Conservation (phyloP, 2,113 vertebrate genomes). For the Arothron firmamentum region DNA sequence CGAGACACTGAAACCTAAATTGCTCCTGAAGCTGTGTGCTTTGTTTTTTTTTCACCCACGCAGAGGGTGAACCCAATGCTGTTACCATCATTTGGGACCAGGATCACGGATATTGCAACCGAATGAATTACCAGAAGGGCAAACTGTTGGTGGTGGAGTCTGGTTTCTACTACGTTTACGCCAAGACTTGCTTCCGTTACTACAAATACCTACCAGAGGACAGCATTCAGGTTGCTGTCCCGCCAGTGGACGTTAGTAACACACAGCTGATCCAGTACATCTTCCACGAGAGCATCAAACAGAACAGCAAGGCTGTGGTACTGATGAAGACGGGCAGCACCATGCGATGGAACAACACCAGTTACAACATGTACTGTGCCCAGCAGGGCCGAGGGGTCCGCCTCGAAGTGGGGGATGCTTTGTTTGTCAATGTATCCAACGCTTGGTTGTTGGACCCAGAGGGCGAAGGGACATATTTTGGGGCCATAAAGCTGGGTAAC, state of each 20-base stretch:
- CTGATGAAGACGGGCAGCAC: slow-evolving; percentile 91
- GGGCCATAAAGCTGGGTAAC: slow-evolving; percentile 88
- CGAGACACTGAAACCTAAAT: neutral
- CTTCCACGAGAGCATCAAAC: slow-evolving; percentile 79
- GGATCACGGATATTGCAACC: slow-evolving; percentile 55
- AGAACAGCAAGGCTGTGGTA: slow-evolving; percentile 71
- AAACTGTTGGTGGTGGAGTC: slow-evolving; percentile 81
- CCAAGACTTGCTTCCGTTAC: slow-evolving; percentile 92
- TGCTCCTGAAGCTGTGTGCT: neutral
- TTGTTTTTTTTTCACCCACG: neutral
- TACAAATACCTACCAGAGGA: slow-evolving; percentile 56
- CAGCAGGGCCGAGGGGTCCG: slow-evolving; percentile 87
- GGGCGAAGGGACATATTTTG: slow-evolving; percentile 89
- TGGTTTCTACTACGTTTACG: slow-evolving; percentile 93
- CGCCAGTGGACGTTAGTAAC: slow-evolving; percentile 72
- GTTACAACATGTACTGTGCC: slow-evolving; percentile 93
- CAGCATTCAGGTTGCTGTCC: neutral
- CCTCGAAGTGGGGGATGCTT: slow-evolving; percentile 80
- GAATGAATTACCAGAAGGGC: slow-evolving; percentile 74
- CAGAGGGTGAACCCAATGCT: slow-evolving; percentile 45
- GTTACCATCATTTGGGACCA: slow-evolving; percentile 83
- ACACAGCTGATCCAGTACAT: slow-evolving; percentile 90
- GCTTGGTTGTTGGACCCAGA: slow-evolving; percentile 85
- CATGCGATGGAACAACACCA: slow-evolving; percentile 81
- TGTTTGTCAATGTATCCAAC: slow-evolving; percentile 88